Conservation (phyloP, 2,797 vertebrate species). For the Acrossocheilus wenchowensis region DNA sequence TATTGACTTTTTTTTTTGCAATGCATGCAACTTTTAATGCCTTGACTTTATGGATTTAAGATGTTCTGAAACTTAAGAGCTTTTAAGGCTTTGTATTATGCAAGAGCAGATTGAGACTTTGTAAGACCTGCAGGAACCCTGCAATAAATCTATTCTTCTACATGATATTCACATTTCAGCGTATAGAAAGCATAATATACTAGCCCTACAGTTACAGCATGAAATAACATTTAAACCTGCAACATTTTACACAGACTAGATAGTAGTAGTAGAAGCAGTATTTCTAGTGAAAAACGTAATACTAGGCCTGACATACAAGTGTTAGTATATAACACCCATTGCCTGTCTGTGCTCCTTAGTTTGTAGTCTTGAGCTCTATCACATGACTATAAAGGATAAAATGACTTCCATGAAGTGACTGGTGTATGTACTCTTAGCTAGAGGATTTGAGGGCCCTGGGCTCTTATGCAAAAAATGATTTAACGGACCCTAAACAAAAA, state of each 20-base stretch:
- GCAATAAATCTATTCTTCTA: neutral
- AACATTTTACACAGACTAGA: neutral
- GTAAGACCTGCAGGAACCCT: neutral
- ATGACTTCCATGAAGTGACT: too few relatives aligned
- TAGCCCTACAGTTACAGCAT: neutral
- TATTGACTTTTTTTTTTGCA: too few relatives aligned
- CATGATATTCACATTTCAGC: neutral
- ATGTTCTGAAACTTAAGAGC: neutral
- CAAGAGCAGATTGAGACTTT: neutral
- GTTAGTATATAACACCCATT: neutral
- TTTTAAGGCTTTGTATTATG: neutral
- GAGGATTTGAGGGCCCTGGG: too few relatives aligned
- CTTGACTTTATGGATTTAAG: neutral
- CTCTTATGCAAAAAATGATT: too few relatives aligned
- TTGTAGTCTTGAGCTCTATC: neutral
- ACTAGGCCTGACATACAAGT: too few relatives aligned
- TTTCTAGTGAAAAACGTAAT: too few relatives aligned
- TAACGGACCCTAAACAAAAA: too few relatives aligned
- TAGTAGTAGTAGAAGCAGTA: too few relatives aligned
- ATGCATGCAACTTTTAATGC: neutral
- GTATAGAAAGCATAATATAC: neutral
- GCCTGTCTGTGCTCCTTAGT: neutral
- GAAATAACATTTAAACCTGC: neutral
- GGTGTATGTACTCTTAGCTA: too few relatives aligned
- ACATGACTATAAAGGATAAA: too few relatives aligned